Evolutionary conservation across 2,888 invertebrate genomes (phyloP).

Genomic region (Cryptocephalus moraei): DNA sequence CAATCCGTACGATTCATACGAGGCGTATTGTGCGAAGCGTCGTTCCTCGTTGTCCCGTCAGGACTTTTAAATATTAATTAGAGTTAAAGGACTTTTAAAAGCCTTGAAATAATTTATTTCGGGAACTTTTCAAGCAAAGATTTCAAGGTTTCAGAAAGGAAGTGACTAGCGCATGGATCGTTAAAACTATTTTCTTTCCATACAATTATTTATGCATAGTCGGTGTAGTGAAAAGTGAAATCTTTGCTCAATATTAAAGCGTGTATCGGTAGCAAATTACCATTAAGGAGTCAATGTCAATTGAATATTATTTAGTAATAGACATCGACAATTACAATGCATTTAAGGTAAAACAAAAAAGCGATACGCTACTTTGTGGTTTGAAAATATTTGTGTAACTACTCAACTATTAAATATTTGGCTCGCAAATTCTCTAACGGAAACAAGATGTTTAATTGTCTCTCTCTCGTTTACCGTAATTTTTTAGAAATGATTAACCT

Average conservation of each 20-base stretch:
- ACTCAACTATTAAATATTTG: too few relatives aligned
- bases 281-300: conserved; percentile 12
- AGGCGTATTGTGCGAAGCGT: not conserved
- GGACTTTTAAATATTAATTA: not conserved
- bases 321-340: conserved; percentile 8
- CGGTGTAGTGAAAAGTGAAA: conserved; percentile 8
- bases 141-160: not conserved
- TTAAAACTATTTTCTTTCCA: not conserved
- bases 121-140: too few relatives aligned
- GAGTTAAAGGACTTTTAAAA: too few relatives aligned
- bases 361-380: too few relatives aligned
- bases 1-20: not conserved
- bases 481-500: too few relatives aligned
- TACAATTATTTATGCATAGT: not conserved
- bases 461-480: too few relatives aligned
- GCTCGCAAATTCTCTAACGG: too few relatives aligned
- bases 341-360: not conserved
- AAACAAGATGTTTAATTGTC: too few relatives aligned
- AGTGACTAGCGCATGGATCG: not conserved
- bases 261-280: conserved; percentile 6
- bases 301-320: conserved; percentile 11
- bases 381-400: too few relatives aligned
- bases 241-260: conserved; percentile 6
- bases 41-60: not conserved
- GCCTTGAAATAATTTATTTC: too few relatives aligned